phyloP scores from a whole-genome alignment of 2,888 invertebrate genomes.

The Calephelis perditalis region DNA sequence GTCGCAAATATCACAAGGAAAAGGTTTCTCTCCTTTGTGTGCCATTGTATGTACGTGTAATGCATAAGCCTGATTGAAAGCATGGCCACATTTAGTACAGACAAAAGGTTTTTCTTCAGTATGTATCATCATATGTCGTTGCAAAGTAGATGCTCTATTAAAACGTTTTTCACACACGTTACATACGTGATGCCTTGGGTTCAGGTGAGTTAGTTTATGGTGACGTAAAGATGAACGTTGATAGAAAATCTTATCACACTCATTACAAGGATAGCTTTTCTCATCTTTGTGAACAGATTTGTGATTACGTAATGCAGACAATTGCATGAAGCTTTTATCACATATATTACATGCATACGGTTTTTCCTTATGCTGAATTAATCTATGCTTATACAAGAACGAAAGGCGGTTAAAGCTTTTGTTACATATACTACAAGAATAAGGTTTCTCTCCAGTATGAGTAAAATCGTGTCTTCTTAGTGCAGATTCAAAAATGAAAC shows the following conservation, averaged over 20 bases:
- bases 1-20: too few relatives aligned
- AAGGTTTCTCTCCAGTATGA: not conserved
- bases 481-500: not conserved
- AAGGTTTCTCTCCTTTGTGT: too few relatives aligned
- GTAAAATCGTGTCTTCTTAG: not conserved
- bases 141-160: too few relatives aligned
- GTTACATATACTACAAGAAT: not conserved
- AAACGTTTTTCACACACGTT: too few relatives aligned
- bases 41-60: too few relatives aligned
- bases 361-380: constrained; percentile 1
- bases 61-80: too few relatives aligned
- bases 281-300: not conserved
- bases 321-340: not conserved
- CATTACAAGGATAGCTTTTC: not conserved
- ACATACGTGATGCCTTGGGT: too few relatives aligned
- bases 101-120: too few relatives aligned
- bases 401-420: not conserved
- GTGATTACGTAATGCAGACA: not conserved
- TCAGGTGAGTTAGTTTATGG: not conserved
- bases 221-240: not conserved
- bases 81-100: too few relatives aligned
- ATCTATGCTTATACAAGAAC: not conserved
- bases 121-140: too few relatives aligned
- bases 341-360: not conserved
- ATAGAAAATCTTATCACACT: not conserved